Evolutionary conservation across 2,113 vertebrate species (phyloP), one percentile per base, ranked within the genome.

Genomic region (Panthera tigris): DNA sequence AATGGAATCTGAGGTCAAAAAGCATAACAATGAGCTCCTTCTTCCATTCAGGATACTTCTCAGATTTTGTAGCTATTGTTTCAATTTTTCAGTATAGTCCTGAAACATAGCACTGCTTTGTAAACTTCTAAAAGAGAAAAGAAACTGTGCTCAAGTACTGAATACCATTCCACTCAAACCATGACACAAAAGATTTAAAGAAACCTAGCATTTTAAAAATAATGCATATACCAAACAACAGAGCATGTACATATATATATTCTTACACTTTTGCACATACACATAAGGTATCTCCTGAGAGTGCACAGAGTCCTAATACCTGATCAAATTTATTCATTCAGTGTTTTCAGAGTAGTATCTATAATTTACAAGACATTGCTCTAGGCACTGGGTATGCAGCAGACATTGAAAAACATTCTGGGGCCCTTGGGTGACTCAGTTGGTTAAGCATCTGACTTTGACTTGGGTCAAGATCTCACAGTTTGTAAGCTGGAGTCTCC

Each of bases 31-130:
- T 73, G 80, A 52, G 10, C n/a, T 45, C 96, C 94, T 97, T 97
- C 84, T 97, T 94, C 90, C 88, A 96, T 74, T 80, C 82, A 82
- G 52, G 86, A 79, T 31, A 63, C 48, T 83, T 89, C 73, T 76
- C 79, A 71, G 88, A 84, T 92, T 92, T 94, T 88, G 78, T 83
- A 83, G 96, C 91, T 80, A 78, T 95, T 92, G 98, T 92, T 87
- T 83, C 68, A 8, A 4, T n/a, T 83, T 89, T 94, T 95, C 97
- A 83, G 90, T 50, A 29, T 48, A 29, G 93, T 39, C 33, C 66
- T 80, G 94, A 89, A 96, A 97, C 96, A 97, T 52, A 97, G 96
- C 52, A 1, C 68, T 74, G 90, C 97, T 94, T 97, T 97, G 97
- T 97, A 68, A 89, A 45, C 12, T 36, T 81, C 78, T 78, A 66